phyloP scores from a whole-genome alignment of 2,113 vertebrate species.

The Acanthochromis polyacanthus region DNA sequence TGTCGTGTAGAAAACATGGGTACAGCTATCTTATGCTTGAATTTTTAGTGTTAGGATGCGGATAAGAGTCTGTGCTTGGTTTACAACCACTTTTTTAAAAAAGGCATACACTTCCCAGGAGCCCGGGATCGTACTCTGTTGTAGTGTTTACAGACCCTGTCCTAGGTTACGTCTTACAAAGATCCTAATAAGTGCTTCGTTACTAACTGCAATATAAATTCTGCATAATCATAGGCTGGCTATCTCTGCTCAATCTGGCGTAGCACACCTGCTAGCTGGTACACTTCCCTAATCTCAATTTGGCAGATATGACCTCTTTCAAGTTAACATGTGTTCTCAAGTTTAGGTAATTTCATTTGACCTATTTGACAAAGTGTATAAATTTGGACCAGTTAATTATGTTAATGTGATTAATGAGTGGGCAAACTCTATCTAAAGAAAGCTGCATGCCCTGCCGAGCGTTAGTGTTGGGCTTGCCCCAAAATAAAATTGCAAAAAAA shows the following conservation, averaged over 20 bases:
- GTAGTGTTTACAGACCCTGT: conserved; percentile 81
- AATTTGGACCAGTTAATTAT: conserved; percentile 64
- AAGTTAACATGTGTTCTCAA: conserved; percentile 70
- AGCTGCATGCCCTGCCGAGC: conserved; percentile 63
- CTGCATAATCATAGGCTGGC: conserved; percentile 81
- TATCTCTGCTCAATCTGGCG: conserved; percentile 74
- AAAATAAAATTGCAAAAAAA: conserved; percentile 13
- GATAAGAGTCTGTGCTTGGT: conserved; percentile 79
- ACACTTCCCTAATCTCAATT: conserved; percentile 84
- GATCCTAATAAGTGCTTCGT: conserved; percentile 78
- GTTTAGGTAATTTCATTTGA: conserved; percentile 77
- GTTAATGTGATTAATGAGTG: conserved; percentile 52
- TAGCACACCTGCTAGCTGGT: conserved; percentile 77
- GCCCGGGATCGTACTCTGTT: conserved; percentile 58
- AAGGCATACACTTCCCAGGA: conserved; percentile 76
- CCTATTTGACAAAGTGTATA: conserved; percentile 71
- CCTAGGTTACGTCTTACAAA: conserved; percentile 62
- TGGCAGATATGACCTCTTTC: conserved; percentile 83
- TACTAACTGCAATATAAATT: conserved; percentile 78
- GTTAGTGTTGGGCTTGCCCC: conserved; percentile 66
- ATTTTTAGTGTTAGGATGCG: conserved; percentile 75
- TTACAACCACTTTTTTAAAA: conserved; percentile 73
- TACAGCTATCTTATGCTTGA: conserved; percentile 33
- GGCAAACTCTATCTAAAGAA: conserved; percentile 61
- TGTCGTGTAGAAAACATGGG: conserved; percentile 49